Percentiles rank a stretch among this genome's conserved stretches.
phyloP scores from a whole-genome alignment of 2,888 invertebrate species.

The Harpagoxenus sublaevis region DNA sequence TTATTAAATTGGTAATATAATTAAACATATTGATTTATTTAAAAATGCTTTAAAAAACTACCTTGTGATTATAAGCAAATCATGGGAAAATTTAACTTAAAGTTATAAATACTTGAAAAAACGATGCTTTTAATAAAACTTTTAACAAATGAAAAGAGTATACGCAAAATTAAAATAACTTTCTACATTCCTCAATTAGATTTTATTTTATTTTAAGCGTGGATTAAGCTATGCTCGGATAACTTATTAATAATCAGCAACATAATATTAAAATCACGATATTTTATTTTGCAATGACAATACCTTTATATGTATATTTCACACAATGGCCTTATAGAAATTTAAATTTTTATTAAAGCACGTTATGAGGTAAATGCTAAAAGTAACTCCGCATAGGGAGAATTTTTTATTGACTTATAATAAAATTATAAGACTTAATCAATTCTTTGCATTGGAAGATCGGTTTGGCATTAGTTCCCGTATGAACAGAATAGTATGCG shows the following conservation, averaged over 20 bases:
- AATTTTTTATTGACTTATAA: conserved; percentile 25
- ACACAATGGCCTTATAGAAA: conserved; percentile 47
- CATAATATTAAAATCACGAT: conserved; percentile 16
- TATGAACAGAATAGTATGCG: conserved; percentile 58
- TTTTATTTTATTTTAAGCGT: neutral
- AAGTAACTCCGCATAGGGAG: conserved; percentile 10
- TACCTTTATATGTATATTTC: conserved; percentile 34
- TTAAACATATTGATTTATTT: conserved; percentile 12
- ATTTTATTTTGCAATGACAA: conserved; percentile 39
- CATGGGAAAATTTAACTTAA: neutral
- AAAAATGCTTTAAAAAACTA: neutral
- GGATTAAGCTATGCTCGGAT: neutral
- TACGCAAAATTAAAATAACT: neutral
- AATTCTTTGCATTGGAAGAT: conserved; percentile 50
- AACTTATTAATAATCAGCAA: conserved; percentile 18
- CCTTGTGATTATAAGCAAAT: conserved; percentile 7
- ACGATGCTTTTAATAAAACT: conserved; percentile 6
- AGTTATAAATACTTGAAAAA: neutral
- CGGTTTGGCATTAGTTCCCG: conserved; percentile 33
- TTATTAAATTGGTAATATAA: conserved; percentile 9
- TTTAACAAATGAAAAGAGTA: neutral
- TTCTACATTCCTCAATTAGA: neutral
- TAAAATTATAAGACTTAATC: conserved; percentile 20
- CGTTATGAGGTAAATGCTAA: conserved; percentile 11
- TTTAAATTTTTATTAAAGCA: conserved; percentile 38